phyloP scores from a whole-genome alignment of 1,140 invertebrate species.

The Macrostomum lignano region DNA sequence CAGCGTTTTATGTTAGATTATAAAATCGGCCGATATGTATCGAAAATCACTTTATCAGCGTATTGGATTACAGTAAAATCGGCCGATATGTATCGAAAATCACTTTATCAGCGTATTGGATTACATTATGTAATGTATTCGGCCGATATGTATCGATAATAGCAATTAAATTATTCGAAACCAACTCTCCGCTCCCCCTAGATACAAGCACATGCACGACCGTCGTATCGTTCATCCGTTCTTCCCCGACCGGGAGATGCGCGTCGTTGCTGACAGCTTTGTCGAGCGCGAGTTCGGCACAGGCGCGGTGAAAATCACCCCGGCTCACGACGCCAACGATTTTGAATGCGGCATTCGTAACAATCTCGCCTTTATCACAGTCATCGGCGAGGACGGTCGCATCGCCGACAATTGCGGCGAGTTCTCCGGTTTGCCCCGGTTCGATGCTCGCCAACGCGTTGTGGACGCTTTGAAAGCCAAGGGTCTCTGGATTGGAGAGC shows the following conservation, averaged over 20 bases:
- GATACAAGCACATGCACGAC: slow-evolving; percentile 41
- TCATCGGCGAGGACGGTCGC: slow-evolving; percentile 63
- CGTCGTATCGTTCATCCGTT: slow-evolving; percentile 59
- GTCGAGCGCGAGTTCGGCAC: slow-evolving; percentile 80
- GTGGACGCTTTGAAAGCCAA: slow-evolving; percentile 44
- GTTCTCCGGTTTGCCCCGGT: slow-evolving; percentile 72
- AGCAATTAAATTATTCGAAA: too few relatives aligned
- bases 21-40: too few relatives aligned
- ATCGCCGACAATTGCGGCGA: slow-evolving; percentile 55
- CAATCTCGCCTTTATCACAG: slow-evolving; percentile 58
- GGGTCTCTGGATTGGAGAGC: slow-evolving; percentile 49
- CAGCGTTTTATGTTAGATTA: too few relatives aligned
- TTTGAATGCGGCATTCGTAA: slow-evolving; percentile 78
- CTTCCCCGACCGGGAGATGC: slow-evolving; percentile 38
- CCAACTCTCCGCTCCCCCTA: too few relatives aligned
- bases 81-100: too few relatives aligned
- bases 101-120: too few relatives aligned
- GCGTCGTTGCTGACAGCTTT: slow-evolving; percentile 61
- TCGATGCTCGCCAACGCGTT: slow-evolving; percentile 56
- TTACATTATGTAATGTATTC: too few relatives aligned
- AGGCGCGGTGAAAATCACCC: slow-evolving; percentile 92
- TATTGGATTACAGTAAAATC: too few relatives aligned
- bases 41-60: too few relatives aligned
- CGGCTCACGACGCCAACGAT: slow-evolving; percentile 86
- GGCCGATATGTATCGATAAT: too few relatives aligned